phyloP scores from a whole-genome alignment of 2,113 vertebrate species.

The Cryptoleucopteryx plumbea region DNA sequence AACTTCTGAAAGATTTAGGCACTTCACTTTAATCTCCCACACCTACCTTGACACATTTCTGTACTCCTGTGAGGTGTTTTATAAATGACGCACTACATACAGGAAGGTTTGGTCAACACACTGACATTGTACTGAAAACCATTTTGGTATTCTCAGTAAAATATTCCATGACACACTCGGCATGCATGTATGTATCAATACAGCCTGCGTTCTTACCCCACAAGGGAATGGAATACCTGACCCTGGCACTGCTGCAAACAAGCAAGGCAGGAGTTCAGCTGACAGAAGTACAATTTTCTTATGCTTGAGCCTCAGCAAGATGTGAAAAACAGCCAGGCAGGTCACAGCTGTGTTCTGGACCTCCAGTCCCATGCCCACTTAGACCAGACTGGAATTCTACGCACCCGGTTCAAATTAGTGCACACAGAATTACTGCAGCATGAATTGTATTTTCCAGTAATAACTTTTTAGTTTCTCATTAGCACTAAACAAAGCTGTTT shows the following conservation, averaged over 20 bases:
- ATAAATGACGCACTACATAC: background rate
- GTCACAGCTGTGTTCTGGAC: background rate
- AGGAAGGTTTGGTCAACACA: background rate
- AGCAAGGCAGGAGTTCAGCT: background rate
- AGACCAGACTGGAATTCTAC: background rate
- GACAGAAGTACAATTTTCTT: background rate
- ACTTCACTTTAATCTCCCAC: background rate
- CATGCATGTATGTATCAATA: rapidly evolving
- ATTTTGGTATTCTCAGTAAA: background rate
- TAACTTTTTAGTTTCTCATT: background rate
- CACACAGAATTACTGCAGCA: background rate
- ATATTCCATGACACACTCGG: background rate
- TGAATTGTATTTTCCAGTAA: conserved; percentile 38
- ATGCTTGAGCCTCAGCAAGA: background rate
- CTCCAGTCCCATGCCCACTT: background rate
- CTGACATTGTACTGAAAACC: background rate
- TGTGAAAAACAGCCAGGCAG: background rate
- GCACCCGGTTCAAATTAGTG: background rate
- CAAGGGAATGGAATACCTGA: background rate
- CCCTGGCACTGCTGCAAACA: background rate
- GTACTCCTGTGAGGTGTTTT: background rate
- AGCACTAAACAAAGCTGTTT: background rate
- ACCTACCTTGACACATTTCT: rapidly evolving
- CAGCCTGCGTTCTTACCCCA: background rate
- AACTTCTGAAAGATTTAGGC: background rate